Conservation (phyloP, 1,140 invertebrate genomes). For the Argopecten irradians region DNA sequence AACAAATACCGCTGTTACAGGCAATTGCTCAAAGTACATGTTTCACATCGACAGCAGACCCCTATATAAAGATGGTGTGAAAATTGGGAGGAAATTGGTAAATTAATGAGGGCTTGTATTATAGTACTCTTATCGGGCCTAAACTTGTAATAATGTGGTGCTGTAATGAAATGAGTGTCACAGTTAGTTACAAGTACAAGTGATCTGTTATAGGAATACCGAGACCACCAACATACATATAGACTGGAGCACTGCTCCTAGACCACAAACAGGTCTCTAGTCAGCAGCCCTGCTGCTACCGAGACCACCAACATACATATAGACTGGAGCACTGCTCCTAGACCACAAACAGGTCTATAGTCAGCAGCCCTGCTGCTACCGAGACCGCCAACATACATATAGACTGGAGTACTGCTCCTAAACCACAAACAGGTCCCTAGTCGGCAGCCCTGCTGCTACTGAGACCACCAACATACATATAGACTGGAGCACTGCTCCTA, state of each 20-base stretch:
- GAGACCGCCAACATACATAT: not conserved
- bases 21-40: slow-evolving; percentile 19
- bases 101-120: slow-evolving; percentile 2
- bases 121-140: not conserved
- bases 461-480: not conserved
- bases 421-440: not conserved
- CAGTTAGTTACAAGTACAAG: not conserved
- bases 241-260: not conserved
- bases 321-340: not conserved
- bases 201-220: not conserved
- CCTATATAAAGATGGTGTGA: slow-evolving; percentile 16
- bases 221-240: not conserved
- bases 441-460: not conserved
- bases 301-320: too few relatives aligned
- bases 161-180: slow-evolving; percentile 16
- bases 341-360: not conserved
- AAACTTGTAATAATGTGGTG: not conserved
- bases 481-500: not conserved
- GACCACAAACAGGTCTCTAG: not conserved
- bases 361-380: too few relatives aligned
- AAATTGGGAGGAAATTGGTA: slow-evolving; percentile 22
- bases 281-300: too few relatives aligned
- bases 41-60: not conserved
- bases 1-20: not conserved
- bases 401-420: not conserved